These are phyloP conservation scores for Schizotus pectinicornis DNA, from an alignment of 2,888 invertebrate species.

Conservation along the genomic window DNA sequence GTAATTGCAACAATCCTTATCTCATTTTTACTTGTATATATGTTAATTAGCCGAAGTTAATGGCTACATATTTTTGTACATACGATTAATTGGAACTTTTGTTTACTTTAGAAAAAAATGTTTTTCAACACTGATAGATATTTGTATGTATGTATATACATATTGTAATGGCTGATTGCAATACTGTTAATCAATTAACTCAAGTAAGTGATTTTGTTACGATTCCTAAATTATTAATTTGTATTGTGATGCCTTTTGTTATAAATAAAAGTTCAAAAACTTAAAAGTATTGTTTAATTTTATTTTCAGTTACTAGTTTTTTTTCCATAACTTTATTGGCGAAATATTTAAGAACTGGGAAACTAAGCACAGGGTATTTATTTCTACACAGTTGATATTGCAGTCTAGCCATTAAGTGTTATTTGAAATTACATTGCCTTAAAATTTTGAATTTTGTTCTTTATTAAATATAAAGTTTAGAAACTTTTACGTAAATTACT, in stretches of 20 bases:
- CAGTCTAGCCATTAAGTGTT: constrained; percentile 20
- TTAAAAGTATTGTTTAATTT: constrained; percentile 17
- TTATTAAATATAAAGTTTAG: constrained; percentile 13
- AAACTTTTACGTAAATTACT: constrained; percentile 10
- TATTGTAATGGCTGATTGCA: constrained; percentile 29
- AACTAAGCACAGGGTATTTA: not conserved
- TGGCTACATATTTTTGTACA: constrained; percentile 4
- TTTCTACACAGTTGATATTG: constrained; percentile 8
- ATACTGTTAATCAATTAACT: constrained; percentile 21
- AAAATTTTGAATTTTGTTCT: constrained; percentile 1
- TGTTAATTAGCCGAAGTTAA: constrained; percentile 18
- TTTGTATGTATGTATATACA: constrained; percentile 19
- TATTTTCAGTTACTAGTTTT: constrained; percentile 7
- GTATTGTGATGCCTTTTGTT: constrained; percentile 16
- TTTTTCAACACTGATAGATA: constrained; percentile 10
- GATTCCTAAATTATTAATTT: constrained; percentile 20
- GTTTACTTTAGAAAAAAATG: constrained; percentile 12
- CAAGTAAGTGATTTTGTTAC: constrained; percentile 12
- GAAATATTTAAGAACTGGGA: not conserved
- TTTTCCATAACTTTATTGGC: not conserved
- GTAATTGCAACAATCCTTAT: constrained; percentile 26
- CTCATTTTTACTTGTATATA: constrained; percentile 3
- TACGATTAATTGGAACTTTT: constrained; percentile 13
- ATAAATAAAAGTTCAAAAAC: constrained; percentile 20
- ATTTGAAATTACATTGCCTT: not conserved